Base-by-base conservation (phyloP, 1,140 invertebrate species). In the silkworm (Bombyx mori) region DNA sequence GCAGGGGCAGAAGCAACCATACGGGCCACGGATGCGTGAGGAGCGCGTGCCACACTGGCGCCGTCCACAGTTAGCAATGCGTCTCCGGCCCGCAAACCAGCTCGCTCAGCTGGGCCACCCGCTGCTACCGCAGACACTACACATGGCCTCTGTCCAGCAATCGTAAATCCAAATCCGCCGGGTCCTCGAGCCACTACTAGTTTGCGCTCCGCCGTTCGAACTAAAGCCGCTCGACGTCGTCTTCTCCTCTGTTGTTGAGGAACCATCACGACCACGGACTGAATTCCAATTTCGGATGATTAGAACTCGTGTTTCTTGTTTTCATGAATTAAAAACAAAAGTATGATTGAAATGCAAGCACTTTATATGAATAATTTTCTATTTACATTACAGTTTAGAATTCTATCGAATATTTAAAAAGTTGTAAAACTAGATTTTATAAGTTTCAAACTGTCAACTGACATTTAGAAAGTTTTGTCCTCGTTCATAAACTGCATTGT, bases 1-100 rank as follows among this genome's bases (percentile, higher is more conserved):
- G 90, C 95, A 51, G 93, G 92, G 1, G 95, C 96, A 54, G 92
- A 92, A 0, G 95, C 97, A 59, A 98, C 97, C 44, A 98, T 84
- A 61, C 94, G 90, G 1, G 98, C 97, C 3, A 98, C 97, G 57
- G 97, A 96, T 73, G 98, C 97, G 75, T 99, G 97, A 0, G 94
- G 93, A 56, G 94, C 90, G 84, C 96, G 94, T 8, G 95, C 94
- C 1, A 98, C 97, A 79, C 94, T 96, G 22, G 94, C 90, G 1
- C 94, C 95, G 85, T 98, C 97, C 0, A 99, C 97, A 8, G 96
- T 94, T 8, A 98, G 92, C 8, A 99, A 88, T 72, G 96, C 97
- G 80, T 98, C 96, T 0, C 97, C 97, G 46, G 96, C 93, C 49
- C 95, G 91, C 9, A 99, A 88, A 3, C 96, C 96, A 18, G 95